Base-by-base conservation (phyloP, 2,113 vertebrate species). In the Halcyon senegalensis region DNA sequence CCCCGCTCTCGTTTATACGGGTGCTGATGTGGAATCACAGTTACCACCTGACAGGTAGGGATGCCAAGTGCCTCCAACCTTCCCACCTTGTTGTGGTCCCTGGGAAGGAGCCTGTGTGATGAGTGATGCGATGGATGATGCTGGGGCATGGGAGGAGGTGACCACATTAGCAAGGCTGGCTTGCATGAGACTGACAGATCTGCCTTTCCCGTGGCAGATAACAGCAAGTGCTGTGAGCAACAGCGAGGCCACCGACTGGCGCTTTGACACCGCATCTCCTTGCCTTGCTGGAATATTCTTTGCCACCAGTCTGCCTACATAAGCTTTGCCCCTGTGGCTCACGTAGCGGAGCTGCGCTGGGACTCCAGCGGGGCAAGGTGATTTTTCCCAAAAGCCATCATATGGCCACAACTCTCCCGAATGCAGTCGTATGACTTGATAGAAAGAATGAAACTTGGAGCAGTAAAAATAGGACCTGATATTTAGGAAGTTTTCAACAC, bases 401-500 rank as follows among this genome's bases (percentile, higher is more conserved):
- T 51, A 31, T 1, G 21, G 94, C 13, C 44, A 43, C 28, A 1
- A 1, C 4, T 81, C 64, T 58, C 75, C 50, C 11, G 64, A 75
- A 89, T 43, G 53, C 0, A 0, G 63, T 70, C 11, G 1, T 60
- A 10, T 64, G 73, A 37, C 66, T 87, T 1, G 1, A 11, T 7
- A 51, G 84, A 46, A 82, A 56, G 69, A 91, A 74, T 68, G 51
- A 20, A 66, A 56, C 64, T 70, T 35, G 33, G 56, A 86, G 64
- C 56, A 69, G 64, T 86, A 72, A 80, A 96, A 94, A 91, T 94
- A 90, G 80, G 60, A 43, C 89, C 87, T 94, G 96, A 82, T 94
- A 90, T 95, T 95, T 90, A 89, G 89, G 84, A 95, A 94, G 6
- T 91, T 96, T 94, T 87, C 90, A 85, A 77, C 92, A 87, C 91